phyloP scores from a whole-genome alignment of 2,797 vertebrate species.

The Zonotrichia albicollis region DNA sequence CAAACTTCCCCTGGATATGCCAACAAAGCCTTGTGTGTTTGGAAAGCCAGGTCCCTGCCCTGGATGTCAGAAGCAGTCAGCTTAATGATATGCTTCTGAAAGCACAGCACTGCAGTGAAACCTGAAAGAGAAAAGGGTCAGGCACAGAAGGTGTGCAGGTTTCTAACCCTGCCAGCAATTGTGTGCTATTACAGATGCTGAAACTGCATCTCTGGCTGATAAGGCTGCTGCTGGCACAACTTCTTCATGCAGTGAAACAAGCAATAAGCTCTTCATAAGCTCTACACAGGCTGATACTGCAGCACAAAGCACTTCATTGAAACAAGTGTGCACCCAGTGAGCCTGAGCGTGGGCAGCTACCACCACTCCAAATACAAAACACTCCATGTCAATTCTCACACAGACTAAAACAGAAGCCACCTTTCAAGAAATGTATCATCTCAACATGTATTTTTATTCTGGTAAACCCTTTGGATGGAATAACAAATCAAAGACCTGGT shows the following conservation, averaged over 20 bases:
- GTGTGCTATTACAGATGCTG: background rate
- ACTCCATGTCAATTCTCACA: background rate
- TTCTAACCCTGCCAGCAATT: background rate
- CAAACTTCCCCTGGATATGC: background rate
- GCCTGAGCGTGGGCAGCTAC: background rate
- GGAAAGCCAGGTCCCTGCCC: background rate
- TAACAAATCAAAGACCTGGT: background rate
- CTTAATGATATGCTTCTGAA: background rate
- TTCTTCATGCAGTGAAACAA: background rate
- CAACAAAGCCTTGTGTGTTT: background rate
- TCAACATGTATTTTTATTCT: background rate
- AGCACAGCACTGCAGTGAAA: background rate
- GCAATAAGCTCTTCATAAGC: background rate
- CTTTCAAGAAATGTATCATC: background rate
- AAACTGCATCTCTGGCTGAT: background rate
- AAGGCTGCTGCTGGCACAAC: background rate
- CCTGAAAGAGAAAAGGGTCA: background rate
- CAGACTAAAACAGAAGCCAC: background rate
- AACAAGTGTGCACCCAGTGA: background rate
- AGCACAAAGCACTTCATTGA: background rate
- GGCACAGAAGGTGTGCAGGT: background rate
- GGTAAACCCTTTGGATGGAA: background rate
- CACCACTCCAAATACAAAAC: background rate
- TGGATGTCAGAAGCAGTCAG: background rate
- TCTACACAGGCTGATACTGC: background rate